Conservation (phyloP, 2,113 vertebrate genomes). For the Cynopterus brachyotis region DNA sequence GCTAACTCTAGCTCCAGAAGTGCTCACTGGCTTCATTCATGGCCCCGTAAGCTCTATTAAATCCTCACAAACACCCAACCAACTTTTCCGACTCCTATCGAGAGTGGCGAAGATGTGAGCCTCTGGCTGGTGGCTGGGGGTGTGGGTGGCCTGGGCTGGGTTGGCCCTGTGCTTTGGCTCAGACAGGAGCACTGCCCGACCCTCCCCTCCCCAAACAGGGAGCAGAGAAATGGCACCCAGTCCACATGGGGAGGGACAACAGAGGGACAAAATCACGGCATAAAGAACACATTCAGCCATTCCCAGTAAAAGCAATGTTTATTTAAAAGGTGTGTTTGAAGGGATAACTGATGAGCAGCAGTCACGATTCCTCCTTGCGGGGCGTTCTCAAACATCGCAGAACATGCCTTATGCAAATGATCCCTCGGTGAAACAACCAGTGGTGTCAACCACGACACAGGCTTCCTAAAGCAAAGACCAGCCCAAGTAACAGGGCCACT, state of each 20-base stretch:
- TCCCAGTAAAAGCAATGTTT: not conserved
- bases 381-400: not conserved
- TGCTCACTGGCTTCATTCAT: not conserved
- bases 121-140: not conserved
- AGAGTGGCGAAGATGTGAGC: not conserved
- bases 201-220: not conserved
- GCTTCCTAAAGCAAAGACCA: constrained; percentile 62
- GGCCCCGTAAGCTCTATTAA: not conserved
- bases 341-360: not conserved
- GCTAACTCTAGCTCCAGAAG: not conserved
- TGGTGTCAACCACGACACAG: not conserved
- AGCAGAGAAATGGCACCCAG: not conserved
- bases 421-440: constrained; percentile 9
- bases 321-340: not conserved
- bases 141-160: not conserved
- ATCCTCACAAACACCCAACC: not conserved
- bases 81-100: not conserved
- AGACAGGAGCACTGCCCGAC: not conserved
- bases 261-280: not conserved
- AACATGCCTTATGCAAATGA: not conserved
- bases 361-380: not conserved
- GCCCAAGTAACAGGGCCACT: constrained; percentile 46
- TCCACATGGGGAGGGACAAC: not conserved
- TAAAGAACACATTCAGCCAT: not conserved
- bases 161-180: not conserved